Percentiles rank a stretch among this genome's conserved stretches.
These are phyloP conservation scores for Anthoscopus minutus DNA, from an alignment of 2,113 vertebrate genomes.

Conservation along the genomic window DNA sequence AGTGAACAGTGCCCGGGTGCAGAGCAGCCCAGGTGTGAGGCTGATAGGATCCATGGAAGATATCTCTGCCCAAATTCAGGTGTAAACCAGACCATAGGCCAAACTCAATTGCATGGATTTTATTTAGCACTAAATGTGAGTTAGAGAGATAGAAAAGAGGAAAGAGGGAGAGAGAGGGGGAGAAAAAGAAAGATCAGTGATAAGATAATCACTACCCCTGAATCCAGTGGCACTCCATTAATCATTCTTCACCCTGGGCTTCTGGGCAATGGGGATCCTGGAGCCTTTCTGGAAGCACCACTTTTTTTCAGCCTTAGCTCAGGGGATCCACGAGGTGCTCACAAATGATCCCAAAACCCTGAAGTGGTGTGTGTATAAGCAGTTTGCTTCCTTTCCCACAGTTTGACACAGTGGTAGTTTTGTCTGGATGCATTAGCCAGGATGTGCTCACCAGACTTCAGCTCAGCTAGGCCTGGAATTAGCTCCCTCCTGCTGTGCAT, in stretches of 20 bases:
- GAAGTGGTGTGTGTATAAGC: fast-evolving
- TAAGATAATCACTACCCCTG: neutral
- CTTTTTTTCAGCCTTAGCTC: neutral
- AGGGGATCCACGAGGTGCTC: neutral
- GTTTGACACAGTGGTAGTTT: neutral
- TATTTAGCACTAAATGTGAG: neutral
- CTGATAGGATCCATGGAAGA: neutral
- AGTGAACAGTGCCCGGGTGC: neutral
- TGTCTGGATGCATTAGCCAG: neutral
- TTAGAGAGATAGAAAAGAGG: neutral
- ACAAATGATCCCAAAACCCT: neutral
- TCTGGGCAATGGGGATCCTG: neutral
- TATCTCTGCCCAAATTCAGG: neutral
- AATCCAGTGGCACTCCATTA: neutral
- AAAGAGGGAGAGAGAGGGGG: fast-evolving
- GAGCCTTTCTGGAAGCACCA: neutral
- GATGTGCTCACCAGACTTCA: neutral
- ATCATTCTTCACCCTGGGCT: neutral
- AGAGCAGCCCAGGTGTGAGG: neutral
- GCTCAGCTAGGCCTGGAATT: neutral
- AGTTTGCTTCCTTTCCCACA: neutral
- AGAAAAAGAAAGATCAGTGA: neutral
- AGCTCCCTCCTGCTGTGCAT: neutral
- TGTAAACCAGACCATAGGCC: neutral
- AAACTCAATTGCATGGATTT: neutral